Evolutionary conservation across 2,888 invertebrate genomes (phyloP).

Genomic region (Pammene aurita): DNA sequence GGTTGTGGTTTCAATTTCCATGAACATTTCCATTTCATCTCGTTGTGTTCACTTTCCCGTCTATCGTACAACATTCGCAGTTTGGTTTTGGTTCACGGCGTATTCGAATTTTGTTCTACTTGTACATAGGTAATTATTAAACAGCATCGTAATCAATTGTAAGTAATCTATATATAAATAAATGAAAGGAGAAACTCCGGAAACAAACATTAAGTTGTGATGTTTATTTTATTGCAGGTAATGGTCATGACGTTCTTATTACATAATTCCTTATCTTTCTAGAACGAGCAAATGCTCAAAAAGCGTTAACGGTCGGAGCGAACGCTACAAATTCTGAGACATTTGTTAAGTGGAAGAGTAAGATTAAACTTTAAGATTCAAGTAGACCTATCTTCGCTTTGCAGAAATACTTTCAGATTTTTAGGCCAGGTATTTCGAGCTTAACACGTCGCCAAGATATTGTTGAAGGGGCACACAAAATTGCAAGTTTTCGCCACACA

Average conservation of each 20-base stretch:
- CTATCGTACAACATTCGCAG: too few relatives aligned
- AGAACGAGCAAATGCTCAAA: slow-evolving; percentile 53
- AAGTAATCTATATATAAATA: neutral
- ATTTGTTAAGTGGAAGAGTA: slow-evolving; percentile 58
- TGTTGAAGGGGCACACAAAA: slow-evolving; percentile 38
- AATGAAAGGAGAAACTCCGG: neutral
- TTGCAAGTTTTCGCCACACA: slow-evolving; percentile 42
- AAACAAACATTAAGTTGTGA: slow-evolving; percentile 7
- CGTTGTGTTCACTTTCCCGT: too few relatives aligned
- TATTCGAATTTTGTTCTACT: too few relatives aligned
- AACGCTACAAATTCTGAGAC: slow-evolving; percentile 55
- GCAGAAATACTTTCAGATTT: slow-evolving; percentile 18
- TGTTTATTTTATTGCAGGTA: slow-evolving; percentile 24
- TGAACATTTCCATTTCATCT: too few relatives aligned
- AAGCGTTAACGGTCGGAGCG: slow-evolving; percentile 52
- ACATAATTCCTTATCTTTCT: slow-evolving; percentile 45
- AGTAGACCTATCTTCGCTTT: slow-evolving; percentile 12
- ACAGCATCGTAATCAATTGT: neutral
- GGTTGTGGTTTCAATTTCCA: too few relatives aligned
- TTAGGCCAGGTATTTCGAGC: slow-evolving; percentile 35
- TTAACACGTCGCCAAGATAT: slow-evolving; percentile 41
- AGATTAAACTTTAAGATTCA: slow-evolving; percentile 49
- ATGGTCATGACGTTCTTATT: slow-evolving; percentile 20
- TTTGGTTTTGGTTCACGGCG: too few relatives aligned
- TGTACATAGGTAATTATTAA: too few relatives aligned